Percentiles rank a stretch among this genome's conserved stretches.
Conservation (phyloP, 2,797 vertebrate species). For the Oophaga sylvatica region DNA sequence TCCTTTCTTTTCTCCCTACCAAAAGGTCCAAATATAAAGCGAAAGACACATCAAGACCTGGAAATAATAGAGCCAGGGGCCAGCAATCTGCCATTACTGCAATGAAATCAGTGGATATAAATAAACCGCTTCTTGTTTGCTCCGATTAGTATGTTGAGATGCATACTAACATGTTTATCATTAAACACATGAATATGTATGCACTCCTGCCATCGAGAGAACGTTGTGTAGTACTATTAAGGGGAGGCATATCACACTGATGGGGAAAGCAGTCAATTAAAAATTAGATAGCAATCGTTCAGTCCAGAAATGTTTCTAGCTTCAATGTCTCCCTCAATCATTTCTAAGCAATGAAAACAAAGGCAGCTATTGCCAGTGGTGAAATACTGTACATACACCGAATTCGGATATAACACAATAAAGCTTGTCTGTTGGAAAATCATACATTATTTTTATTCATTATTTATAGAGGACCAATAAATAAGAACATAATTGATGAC, state of each 20-base stretch:
- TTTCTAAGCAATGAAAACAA: conserved; percentile 39
- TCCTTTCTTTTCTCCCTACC: conserved; percentile 56
- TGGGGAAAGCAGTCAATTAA: conserved; percentile 76
- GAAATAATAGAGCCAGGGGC: conserved; percentile 57
- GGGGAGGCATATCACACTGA: conserved; percentile 69
- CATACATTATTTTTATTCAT: neutral
- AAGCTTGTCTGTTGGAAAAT: neutral
- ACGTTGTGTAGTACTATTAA: conserved; percentile 70
- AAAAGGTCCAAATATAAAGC: conserved; percentile 61
- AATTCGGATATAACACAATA: neutral
- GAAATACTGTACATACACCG: neutral
- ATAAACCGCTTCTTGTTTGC: conserved; percentile 68
- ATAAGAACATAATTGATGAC: neutral
- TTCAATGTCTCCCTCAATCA: conserved; percentile 67
- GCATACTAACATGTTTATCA: conserved; percentile 64
- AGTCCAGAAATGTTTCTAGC: conserved; percentile 57
- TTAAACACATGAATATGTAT: conserved; percentile 67
- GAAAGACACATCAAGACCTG: conserved; percentile 23
- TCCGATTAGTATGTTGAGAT: conserved; percentile 63
- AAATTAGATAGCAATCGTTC: conserved; percentile 75
- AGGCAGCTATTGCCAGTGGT: conserved; percentile 30
- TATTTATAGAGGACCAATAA: neutral
- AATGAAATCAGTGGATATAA: conserved; percentile 62
- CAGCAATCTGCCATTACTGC: conserved; percentile 62
- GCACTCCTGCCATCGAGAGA: conserved; percentile 57